Evolutionary conservation across 2,888 invertebrate genomes (phyloP), one percentile per base, ranked within the genome.

Genomic region (Drosophila mimica): DNA sequence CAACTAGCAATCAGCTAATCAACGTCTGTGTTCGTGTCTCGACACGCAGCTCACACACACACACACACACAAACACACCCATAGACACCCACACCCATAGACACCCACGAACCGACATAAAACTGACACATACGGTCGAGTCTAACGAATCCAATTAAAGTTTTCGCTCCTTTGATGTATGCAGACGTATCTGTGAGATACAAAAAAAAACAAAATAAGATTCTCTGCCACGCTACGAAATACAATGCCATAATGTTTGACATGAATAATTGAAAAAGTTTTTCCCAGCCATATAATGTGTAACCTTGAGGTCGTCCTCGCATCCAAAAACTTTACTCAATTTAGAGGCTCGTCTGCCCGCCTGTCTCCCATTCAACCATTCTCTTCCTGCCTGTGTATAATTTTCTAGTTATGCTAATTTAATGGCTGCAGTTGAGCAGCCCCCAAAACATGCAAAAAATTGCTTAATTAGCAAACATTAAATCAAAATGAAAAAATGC

Each of bases 231-330:
- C n/a, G 54, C 76, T 68, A 48, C 70, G 64, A 76, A 76, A 73
- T 71, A 84, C 85, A 81, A 78, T 75, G 70, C 83, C 88, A 89
- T 79, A 78, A 89, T 89, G 85, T 88, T 80, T 78, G 83, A 82
- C 87, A 90, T 87, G 90, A 87, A 87, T 87, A 87, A 87, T 87
- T 87, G 87, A 87, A 87, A 87, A 90, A 90, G 83, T 87, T 87
- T 86, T 74, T 73, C 54, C 59, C 36, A 53, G 62, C 68, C 30
- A 30, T 74, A 70, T 62, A 57, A 80, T 25, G 74, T 85, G 83
- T 88, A 87, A 87, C 87, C 87, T 87, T 90, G 88, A 78, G 75
- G 61, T 64, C 63, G 58, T 46, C 48, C 57, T 61, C 61, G 48
- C n/a, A 46, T 38, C 67, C 65, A 31, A 59, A 78, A 80, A 75